Conservation (phyloP, 92 coral and sea anemone species). For the Parazoanthus darwini region DNA sequence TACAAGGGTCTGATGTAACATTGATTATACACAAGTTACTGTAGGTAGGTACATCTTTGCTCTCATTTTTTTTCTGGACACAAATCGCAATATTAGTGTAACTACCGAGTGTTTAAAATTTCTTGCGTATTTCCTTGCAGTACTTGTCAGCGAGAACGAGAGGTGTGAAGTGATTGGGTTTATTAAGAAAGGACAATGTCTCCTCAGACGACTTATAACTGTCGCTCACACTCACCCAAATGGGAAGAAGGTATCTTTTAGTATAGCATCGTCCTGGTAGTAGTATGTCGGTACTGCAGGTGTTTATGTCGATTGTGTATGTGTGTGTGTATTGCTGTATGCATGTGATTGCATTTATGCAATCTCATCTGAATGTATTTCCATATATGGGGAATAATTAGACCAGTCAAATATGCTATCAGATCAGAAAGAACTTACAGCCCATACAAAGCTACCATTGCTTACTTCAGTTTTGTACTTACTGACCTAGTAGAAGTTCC, state of each 20-base stretch:
- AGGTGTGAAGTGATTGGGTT: constrained; percentile 93
- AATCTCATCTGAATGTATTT: too few relatives aligned
- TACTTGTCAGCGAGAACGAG: constrained; percentile 92
- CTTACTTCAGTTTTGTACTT: too few relatives aligned
- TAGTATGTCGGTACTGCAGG: background rate
- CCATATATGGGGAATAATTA: too few relatives aligned
- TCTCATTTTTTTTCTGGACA: background rate
- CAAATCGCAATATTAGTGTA: background rate
- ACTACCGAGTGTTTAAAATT: background rate
- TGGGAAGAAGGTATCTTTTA: constrained; percentile 82
- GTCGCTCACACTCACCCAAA: constrained; percentile 85
- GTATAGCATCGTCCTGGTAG: background rate
- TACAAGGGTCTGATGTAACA: too few relatives aligned
- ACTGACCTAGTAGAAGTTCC: too few relatives aligned
- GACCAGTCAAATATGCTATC: too few relatives aligned
- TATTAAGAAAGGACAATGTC: constrained; percentile 81
- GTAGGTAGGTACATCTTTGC: background rate
- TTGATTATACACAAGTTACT: background rate
- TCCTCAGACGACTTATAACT: constrained; percentile 74
- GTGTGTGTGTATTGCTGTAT: too few relatives aligned
- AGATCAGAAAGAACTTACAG: too few relatives aligned
- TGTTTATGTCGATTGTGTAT: background rate
- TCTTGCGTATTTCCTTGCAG: constrained; percentile 41
- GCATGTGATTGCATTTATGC: too few relatives aligned
- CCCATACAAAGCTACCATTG: too few relatives aligned